phyloP scores from a whole-genome alignment of 2,797 vertebrate genomes.

The Chaenodraco wilsoni region DNA sequence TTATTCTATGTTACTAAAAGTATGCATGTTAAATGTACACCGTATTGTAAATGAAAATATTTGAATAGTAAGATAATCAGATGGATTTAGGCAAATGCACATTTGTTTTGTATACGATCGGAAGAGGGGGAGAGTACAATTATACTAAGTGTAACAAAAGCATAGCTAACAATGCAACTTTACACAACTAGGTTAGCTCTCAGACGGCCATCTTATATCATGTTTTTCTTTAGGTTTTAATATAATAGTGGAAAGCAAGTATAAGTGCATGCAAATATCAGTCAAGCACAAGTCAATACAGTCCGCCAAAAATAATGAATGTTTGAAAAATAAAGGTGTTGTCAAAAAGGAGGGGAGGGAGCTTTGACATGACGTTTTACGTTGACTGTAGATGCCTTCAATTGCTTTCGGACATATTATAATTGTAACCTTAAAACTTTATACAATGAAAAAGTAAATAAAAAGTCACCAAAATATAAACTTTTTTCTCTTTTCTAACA shows the following conservation, averaged over 20 bases:
- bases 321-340: constrained; percentile 19
- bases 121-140: neutral
- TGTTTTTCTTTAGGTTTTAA: neutral
- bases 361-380: constrained; percentile 49
- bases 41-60: neutral
- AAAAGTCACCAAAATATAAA: neutral
- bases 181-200: neutral
- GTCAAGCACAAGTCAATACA: neutral
- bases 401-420: neutral
- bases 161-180: neutral
- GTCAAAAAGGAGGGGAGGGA: constrained; percentile 5
- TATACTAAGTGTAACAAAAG: neutral
- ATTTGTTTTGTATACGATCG: neutral
- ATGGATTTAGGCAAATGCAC: neutral
- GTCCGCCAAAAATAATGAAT: constrained; percentile 4
- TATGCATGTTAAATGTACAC: neutral
- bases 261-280: no score
- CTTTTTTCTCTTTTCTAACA: neutral
- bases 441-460: neutral
- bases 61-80: neutral
- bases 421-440: neutral
- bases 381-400: constrained; percentile 33
- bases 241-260: neutral
- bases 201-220: neutral
- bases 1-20: accelerated